phyloP scores from a whole-genome alignment of 1,140 invertebrate genomes.

The Drosophila repleta region DNA sequence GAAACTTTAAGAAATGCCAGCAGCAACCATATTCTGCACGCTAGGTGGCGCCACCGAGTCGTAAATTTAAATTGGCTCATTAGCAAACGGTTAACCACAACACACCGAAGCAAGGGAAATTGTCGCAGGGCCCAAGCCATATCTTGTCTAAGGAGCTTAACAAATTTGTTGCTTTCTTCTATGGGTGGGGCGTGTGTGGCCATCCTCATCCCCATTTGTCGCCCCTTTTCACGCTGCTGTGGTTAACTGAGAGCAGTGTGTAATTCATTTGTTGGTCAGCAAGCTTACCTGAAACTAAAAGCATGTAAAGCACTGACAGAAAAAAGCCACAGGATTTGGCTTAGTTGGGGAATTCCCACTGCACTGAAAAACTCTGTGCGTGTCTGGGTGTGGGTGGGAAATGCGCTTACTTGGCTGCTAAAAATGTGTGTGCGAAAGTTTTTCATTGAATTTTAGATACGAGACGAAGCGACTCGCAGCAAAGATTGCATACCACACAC shows the following conservation, averaged over 20 bases:
- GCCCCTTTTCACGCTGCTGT: neutral
- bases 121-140: constrained; percentile 10
- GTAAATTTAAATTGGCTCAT: constrained; percentile 82
- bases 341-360: constrained; percentile 12
- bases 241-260: constrained; percentile 41
- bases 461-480: constrained; percentile 22
- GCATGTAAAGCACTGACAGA: constrained; percentile 64
- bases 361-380: no score
- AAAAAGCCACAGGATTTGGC: constrained; percentile 62
- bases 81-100: constrained; percentile 78
- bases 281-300: constrained; percentile 76
- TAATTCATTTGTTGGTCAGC: constrained; percentile 70
- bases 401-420: constrained; percentile 45
- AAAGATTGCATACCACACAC: constrained; percentile 53
- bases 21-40: neutral
- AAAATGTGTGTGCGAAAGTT: constrained; percentile 60
- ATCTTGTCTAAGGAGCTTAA: constrained; percentile 38
- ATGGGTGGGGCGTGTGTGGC: constrained; percentile 8
- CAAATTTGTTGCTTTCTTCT: constrained; percentile 49
- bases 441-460: constrained; percentile 77
- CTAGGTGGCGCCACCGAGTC: constrained; percentile 26
- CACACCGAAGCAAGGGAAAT: constrained; percentile 36
- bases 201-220: neutral
- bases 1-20: constrained; percentile 5
- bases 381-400: constrained; percentile 20